These are phyloP conservation scores for Theropithecus gelada DNA, from an alignment of 2,113 vertebrate species.

Conservation along the genomic window DNA sequence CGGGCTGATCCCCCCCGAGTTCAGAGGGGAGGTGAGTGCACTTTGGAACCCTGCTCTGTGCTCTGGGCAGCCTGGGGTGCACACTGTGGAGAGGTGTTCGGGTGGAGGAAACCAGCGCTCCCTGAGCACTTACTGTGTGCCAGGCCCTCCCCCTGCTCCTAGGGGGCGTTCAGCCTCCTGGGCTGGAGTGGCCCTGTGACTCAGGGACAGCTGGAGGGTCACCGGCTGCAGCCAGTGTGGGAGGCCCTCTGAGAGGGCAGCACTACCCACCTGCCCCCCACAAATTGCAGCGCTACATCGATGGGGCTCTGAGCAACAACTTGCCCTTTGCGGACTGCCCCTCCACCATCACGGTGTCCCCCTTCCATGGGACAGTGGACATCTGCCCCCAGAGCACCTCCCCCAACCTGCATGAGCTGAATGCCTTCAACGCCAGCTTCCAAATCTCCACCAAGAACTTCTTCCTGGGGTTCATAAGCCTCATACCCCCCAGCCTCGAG, in stretches of 20 bases:
- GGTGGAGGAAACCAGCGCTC: fast-evolving
- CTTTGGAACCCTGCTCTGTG: background rate
- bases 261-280: background rate
- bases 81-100: background rate
- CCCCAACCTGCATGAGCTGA: conserved; percentile 2
- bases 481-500: background rate
- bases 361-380: background rate
- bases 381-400: conserved; percentile 65
- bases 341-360: conserved; percentile 53
- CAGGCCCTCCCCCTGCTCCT: background rate
- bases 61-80: background rate
- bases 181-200: background rate
- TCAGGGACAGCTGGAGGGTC: background rate
- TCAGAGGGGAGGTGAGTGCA: conserved; percentile 71
- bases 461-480: fast-evolving
- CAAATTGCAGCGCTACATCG: conserved; percentile 31
- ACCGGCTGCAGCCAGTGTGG: fast-evolving
- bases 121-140: background rate
- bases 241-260: background rate
- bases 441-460: conserved; percentile 30
- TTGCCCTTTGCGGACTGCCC: background rate
- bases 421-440: background rate
- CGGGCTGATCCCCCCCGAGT: conserved; percentile 7
- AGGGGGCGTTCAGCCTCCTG: background rate
- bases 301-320: conserved; percentile 57